These are phyloP conservation scores for Capreolus pygargus DNA, from an alignment of 2,113 vertebrate genomes.

Conservation along the genomic window DNA sequence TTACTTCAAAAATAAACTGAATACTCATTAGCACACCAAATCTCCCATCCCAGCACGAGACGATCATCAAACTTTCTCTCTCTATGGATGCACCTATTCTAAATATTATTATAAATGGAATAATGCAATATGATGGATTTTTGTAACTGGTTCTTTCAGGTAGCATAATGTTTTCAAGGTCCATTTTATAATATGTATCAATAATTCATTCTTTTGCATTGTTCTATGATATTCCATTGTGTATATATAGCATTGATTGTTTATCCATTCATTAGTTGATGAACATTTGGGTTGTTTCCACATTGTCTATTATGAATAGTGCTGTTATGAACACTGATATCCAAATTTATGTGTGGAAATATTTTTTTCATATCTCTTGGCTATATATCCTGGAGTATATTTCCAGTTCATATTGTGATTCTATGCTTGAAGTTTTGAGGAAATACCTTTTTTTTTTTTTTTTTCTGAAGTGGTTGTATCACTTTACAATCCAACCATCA, in stretches of 20 bases:
- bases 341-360: neutral
- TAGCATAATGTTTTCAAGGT: neutral
- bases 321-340: neutral
- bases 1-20: neutral
- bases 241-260: neutral
- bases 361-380: neutral
- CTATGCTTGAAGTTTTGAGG: neutral
- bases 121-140: neutral
- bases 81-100: neutral
- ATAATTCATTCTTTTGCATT: neutral
- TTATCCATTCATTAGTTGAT: neutral
- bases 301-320: neutral
- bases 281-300: neutral
- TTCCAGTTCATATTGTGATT: neutral
- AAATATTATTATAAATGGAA: neutral
- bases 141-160: neutral
- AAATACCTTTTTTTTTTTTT: neutral
- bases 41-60: neutral
- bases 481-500: neutral
- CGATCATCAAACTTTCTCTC: neutral
- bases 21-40: neutral
- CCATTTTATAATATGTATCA: neutral
- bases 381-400: neutral
- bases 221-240: neutral
- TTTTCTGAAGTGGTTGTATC: neutral